These are phyloP conservation scores for Chalcis sispes DNA, from an alignment of 2,888 invertebrate genomes.

Conservation along the genomic window DNA sequence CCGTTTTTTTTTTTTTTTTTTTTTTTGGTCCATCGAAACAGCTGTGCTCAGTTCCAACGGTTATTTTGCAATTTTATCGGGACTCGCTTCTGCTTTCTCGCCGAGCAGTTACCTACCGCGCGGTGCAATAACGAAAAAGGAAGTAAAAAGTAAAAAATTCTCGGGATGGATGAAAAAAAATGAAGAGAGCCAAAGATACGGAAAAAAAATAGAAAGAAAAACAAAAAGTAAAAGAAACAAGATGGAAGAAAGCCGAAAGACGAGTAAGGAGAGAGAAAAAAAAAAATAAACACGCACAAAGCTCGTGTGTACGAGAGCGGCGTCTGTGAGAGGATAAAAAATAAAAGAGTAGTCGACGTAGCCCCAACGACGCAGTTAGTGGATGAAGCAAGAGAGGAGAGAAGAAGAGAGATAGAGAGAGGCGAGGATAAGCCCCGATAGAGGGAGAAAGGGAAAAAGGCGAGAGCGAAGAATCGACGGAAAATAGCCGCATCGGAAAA, in stretches of 20 bases:
- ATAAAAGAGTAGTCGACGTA: neutral
- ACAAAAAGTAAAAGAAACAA: too few relatives aligned
- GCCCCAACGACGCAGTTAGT: neutral
- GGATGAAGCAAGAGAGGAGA: neutral
- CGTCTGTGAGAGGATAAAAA: slow-evolving; percentile 9
- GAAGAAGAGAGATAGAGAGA: too few relatives aligned
- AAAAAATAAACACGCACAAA: slow-evolving; percentile 18
- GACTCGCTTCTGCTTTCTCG: slow-evolving; percentile 32
- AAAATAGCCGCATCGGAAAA: slow-evolving; percentile 66
- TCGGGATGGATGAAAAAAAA: slow-evolving; percentile 33
- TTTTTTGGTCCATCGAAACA: slow-evolving; percentile 42
- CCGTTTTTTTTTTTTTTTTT: slow-evolving; percentile 21
- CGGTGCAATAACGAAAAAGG: slow-evolving; percentile 44
- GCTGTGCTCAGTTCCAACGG: slow-evolving; percentile 25
- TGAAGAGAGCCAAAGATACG: too few relatives aligned
- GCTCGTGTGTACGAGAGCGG: neutral
- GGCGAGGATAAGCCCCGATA: neutral
- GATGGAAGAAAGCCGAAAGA: neutral
- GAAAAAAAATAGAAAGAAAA: neutral
- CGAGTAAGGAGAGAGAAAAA: neutral
- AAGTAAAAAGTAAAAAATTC: slow-evolving; percentile 36
- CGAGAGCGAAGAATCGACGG: slow-evolving; percentile 54
- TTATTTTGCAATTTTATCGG: slow-evolving; percentile 56
- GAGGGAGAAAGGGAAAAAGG: neutral
- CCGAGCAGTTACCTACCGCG: neutral